A percentile compares a stretch with the other conserved stretches of the same genome.
Conservation (phyloP, 2,888 invertebrate species). For the Dolichomitus sp. region DNA sequence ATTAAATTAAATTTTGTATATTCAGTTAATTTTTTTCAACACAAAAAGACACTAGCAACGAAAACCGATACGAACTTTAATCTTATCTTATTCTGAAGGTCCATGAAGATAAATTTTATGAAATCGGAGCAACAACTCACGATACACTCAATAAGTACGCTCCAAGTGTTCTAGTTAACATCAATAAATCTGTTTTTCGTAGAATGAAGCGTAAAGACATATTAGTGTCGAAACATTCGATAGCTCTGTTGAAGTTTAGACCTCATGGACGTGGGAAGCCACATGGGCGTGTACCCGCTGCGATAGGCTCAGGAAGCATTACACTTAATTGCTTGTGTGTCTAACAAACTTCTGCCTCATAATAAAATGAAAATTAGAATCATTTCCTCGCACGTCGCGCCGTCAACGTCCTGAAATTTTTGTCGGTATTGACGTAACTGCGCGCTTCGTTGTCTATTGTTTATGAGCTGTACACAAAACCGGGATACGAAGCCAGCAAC, state of each 20-base stretch:
- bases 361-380: slow-evolving; percentile 1
- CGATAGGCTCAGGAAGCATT: slow-evolving; percentile 8
- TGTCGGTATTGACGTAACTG: slow-evolving; percentile 4
- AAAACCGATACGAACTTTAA: neutral
- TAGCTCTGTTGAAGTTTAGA: neutral
- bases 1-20: too few species aligned
- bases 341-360: neutral
- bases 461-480: slow-evolving; percentile 15
- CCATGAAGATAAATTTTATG: neutral
- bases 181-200: neutral
- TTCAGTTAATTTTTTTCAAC: neutral
- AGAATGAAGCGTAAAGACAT: neutral
- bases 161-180: too few species aligned
- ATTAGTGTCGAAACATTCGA: slow-evolving; percentile 6
- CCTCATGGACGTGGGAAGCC: neutral
- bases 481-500: slow-evolving; percentile 12
- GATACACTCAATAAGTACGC: too few species aligned
- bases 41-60: neutral
- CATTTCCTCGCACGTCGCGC: neutral
- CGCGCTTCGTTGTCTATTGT: slow-evolving; percentile 36
- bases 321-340: slow-evolving; percentile 23
- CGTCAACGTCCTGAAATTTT: neutral
- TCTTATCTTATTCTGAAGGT: neutral
- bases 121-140: neutral
- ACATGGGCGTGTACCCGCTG: neutral